phyloP scores from a whole-genome alignment of 2,888 invertebrate species.

The Ceraclea dissimilis region DNA sequence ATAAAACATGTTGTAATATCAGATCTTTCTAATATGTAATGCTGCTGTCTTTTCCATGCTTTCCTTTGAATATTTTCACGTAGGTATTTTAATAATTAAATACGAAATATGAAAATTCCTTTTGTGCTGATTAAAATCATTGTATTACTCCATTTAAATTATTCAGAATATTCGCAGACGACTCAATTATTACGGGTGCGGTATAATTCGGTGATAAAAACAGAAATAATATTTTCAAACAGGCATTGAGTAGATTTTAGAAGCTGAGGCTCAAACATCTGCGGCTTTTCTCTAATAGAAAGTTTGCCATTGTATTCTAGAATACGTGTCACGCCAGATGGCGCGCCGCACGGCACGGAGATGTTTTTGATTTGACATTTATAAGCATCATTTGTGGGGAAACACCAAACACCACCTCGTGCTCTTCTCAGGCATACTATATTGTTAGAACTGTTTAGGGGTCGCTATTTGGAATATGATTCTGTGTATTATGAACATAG shows the following conservation, averaged over 20 bases:
- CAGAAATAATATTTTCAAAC: background rate
- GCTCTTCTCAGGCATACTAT: background rate
- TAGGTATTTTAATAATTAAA: too few relatives aligned
- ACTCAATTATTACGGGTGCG: background rate
- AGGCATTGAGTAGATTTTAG: background rate
- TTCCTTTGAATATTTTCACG: too few relatives aligned
- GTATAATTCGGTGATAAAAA: background rate
- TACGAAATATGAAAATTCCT: too few relatives aligned
- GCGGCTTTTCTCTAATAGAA: background rate
- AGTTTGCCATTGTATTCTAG: background rate
- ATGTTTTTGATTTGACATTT: conserved; percentile 14
- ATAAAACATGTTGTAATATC: too few relatives aligned
- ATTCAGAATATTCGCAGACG: background rate
- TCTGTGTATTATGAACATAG: too few relatives aligned
- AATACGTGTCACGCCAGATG: conserved; percentile 13
- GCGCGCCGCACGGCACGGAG: background rate
- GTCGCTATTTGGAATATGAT: too few relatives aligned
- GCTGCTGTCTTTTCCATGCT: too few relatives aligned
- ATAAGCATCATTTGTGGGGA: conserved; percentile 8
- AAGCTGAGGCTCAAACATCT: background rate
- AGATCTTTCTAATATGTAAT: too few relatives aligned
- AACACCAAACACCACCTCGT: background rate
- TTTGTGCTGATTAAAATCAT: too few relatives aligned
- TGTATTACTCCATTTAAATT: background rate
- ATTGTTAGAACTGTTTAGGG: too few relatives aligned